These are phyloP conservation scores for Hyperoodon ampullatus DNA, from an alignment of 2,113 vertebrate genomes.

Conservation along the genomic window DNA sequence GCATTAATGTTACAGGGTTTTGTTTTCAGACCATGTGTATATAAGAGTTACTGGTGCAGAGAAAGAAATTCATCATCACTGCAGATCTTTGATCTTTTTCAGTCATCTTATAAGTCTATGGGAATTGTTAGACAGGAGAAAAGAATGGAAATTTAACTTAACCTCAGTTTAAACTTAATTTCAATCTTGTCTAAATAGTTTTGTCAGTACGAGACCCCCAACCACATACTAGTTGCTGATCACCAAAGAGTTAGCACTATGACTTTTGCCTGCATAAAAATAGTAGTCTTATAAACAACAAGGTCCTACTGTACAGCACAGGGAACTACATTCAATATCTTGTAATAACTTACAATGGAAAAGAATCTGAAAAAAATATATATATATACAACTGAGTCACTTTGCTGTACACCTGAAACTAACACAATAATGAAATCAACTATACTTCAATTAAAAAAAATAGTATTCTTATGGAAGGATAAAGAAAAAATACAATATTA, in stretches of 20 bases:
- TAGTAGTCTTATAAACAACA: background rate
- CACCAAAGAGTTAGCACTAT: background rate
- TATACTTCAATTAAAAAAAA: background rate
- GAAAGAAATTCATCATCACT: background rate
- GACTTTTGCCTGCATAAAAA: background rate
- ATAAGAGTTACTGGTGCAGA: background rate
- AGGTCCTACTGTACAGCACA: background rate
- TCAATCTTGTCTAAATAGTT: background rate
- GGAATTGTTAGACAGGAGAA: background rate
- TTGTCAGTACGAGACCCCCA: background rate
- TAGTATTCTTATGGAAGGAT: background rate
- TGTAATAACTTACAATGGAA: background rate
- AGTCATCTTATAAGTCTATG: background rate
- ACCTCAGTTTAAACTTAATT: background rate
- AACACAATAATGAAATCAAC: background rate
- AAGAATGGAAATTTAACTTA: background rate
- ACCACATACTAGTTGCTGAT: too few relatives aligned
- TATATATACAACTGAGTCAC: background rate
- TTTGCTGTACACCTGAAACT: background rate
- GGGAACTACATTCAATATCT: background rate
- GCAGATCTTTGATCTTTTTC: background rate
- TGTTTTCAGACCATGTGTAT: background rate
- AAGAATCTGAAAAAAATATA: background rate
- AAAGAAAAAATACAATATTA: background rate
- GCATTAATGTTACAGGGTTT: background rate